Evolutionary conservation across 2,797 vertebrate species (phyloP), one percentile per base, ranked within the genome.

Genomic region (Rallus crepitans): DNA sequence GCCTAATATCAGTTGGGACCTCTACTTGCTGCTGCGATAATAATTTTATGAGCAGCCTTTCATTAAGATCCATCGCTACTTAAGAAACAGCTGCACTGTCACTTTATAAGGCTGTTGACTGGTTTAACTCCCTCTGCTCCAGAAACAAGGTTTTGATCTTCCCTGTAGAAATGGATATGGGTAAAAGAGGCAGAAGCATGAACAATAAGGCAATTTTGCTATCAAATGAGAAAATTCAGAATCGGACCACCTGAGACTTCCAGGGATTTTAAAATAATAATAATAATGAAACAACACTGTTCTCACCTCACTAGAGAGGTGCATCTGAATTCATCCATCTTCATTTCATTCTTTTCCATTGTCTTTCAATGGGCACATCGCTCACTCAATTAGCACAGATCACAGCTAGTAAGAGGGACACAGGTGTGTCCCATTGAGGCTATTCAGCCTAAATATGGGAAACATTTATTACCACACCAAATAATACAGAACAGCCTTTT

Each of bases 41-140:
- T 86, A 94, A 93, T 94, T 95, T 93, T 76, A 82, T 84, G 86
- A 92, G 63, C 83, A 76, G 73, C 56, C 59, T 92, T 92, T 86
- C 88, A 90, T 84, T 92, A 95, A 93, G 90, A 95, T 88, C 70
- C 39, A 89, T 77, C 79, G 56, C 70, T 87, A 66, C 33, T 92
- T 90, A 82, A 70, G 73, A 95, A 96, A 75, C 90, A 92, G 86
- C 73, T 95, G 94, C 80, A 66, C 30, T 79, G 59, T 63, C 86
- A 89, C 47, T 80, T 94, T 77, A n/a, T 89, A 95, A 90, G 37
- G 15, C 81, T 76, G 42, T 69, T 79, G 63, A 89, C 63, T 90
- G 28, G 79, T 90, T 94, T 89, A 95, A 93, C 63, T 90, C 40
- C 72, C 72, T 75, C 59, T 84, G 47, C 61, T 94, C 63, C 86